Conservation (phyloP, 2,113 vertebrate species). For the Polyodon spathula region DNA sequence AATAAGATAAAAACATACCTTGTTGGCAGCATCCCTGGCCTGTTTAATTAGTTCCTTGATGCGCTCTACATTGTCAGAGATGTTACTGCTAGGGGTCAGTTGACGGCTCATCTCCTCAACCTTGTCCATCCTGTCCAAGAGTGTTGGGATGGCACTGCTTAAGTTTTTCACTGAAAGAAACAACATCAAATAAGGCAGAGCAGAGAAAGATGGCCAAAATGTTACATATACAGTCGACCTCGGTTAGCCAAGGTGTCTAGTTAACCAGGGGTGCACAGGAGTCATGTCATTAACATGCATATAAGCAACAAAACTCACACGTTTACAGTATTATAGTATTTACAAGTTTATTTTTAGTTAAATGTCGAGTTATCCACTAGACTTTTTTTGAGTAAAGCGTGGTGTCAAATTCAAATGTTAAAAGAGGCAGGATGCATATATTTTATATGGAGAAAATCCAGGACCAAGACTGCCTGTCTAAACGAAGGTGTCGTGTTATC, state of each 20-base stretch:
- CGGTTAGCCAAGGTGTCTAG: too few relatives aligned
- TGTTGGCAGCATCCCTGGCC: slow-evolving; percentile 85
- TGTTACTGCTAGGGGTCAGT: slow-evolving; percentile 63
- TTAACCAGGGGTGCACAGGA: too few relatives aligned
- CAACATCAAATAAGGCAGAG: background rate
- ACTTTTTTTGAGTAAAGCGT: too few relatives aligned
- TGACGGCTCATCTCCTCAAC: slow-evolving; percentile 73
- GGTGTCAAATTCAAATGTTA: too few relatives aligned
- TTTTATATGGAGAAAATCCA: too few relatives aligned
- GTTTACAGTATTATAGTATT: too few relatives aligned
- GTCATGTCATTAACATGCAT: too few relatives aligned
- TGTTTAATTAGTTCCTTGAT: slow-evolving; percentile 87
- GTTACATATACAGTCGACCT: background rate
- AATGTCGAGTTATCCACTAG: too few relatives aligned
- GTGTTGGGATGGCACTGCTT: slow-evolving; percentile 66
- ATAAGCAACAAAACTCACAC: background rate
- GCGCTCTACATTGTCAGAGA: slow-evolving; percentile 76
- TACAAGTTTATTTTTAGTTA: too few relatives aligned
- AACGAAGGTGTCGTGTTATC: too few relatives aligned
- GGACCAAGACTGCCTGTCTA: too few relatives aligned
- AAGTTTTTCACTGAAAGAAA: slow-evolving; percentile 67
- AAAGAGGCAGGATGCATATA: too few relatives aligned
- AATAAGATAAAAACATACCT: slow-evolving; percentile 47
- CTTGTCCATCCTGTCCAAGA: slow-evolving; percentile 66
- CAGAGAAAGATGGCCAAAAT: background rate